Evolutionary conservation across 2,888 invertebrate genomes (phyloP), one percentile per base, ranked within the genome.

Genomic region (Andrena dorsata): DNA sequence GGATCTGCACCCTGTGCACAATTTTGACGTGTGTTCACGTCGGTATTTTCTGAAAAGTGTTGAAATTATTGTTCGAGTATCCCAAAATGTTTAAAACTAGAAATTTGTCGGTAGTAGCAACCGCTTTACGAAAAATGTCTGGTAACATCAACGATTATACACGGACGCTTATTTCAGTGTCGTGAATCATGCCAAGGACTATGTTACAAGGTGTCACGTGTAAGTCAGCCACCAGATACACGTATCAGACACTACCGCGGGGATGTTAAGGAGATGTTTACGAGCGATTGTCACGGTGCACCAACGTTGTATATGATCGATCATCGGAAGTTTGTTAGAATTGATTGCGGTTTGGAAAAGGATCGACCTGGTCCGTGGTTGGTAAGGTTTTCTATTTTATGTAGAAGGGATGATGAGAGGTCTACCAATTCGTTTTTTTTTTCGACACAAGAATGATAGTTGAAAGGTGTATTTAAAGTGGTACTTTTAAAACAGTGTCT

Each of bases 181-280:
- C 63, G 77, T 83, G 80, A 86, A 86, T 84, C 82, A 84, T 86
- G 28, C 63, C 69, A 30, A 2, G 61, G 51, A 61, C 76, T 70
- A 28, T 72, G 74, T 83, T 80, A 80, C 73, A 53, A 56, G 65
- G 30, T 72, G 72, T 61, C 83, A 74, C 71, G 71, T 80, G 84
- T 72, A 78, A 86, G 78, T 80, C 78, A 79, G 56, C 82, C 75
- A 76, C 82, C 76, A 79, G 84, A 76, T 82, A 74, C 82, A 76
- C 73, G 80, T 80, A 79, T 80, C 68, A 64, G 49, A 71, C 76
- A 76, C 84, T 86, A 82, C 82, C 65, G 66, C 65, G 47, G 41
- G 72, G 56, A 75, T 78, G 72, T 82, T 86, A 84, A 86, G 84
- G 56, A 78, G 76, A 61, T 80, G 65, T 86, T 86, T 84, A 86